Evolutionary conservation across 1,140 invertebrate genomes (phyloP).

Genomic region (Notospermus geniculatus): DNA sequence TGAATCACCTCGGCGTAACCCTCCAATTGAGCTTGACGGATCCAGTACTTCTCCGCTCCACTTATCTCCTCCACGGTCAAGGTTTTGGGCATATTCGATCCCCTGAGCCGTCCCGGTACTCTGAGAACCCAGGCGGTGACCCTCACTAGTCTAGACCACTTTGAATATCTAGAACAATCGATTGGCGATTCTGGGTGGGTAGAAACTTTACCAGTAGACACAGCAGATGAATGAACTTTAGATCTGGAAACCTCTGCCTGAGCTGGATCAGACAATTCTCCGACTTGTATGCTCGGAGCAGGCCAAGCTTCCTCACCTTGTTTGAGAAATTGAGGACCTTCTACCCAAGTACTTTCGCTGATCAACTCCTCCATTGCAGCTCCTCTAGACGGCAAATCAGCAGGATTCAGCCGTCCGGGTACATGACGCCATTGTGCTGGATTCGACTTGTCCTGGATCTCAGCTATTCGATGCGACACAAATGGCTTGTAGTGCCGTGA

Average conservation of each 20-base stretch:
- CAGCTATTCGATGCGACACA: conserved; percentile 49
- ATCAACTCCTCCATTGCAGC: conserved; percentile 2
- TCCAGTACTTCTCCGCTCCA: neutral
- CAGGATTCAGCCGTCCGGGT: conserved; percentile 31
- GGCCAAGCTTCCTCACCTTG: neutral
- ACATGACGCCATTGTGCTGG: conserved; percentile 33
- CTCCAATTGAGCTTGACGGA: neutral
- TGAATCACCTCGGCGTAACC: neutral
- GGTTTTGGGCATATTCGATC: no score
- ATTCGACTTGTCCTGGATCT: conserved; percentile 40
- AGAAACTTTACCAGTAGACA: no score
- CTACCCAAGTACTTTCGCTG: neutral
- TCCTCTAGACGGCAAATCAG: conserved; percentile 25
- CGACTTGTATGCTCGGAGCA: no score
- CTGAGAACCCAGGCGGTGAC: neutral
- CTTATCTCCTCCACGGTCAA: no score
- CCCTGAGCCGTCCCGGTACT: no score
- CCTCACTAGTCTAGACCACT: no score
- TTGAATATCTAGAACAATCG: no score
- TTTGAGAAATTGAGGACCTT: neutral
- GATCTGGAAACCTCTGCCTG: no score
- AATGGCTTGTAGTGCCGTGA: conserved; percentile 37
- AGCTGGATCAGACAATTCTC: no score
- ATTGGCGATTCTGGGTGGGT: no score
- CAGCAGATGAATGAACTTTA: no score